These are phyloP conservation scores for Eumacrocentrus americanus DNA, from an alignment of 2,888 invertebrate genomes.

Conservation along the genomic window DNA sequence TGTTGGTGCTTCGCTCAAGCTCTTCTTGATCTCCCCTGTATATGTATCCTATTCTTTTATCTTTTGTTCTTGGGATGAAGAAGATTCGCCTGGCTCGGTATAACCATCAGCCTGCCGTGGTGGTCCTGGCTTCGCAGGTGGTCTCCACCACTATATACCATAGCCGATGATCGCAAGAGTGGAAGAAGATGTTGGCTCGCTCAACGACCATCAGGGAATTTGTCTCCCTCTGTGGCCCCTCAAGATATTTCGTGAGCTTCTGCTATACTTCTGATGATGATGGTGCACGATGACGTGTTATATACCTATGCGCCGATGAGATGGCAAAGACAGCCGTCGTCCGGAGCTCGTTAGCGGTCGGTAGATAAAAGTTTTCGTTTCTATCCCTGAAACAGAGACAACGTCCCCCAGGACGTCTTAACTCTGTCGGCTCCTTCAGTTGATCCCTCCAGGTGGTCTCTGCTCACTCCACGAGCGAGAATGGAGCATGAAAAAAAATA, in stretches of 20 bases:
- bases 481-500: constrained; percentile 13
- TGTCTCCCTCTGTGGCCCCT: neutral
- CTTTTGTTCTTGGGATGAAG: constrained; percentile 21
- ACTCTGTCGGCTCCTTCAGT: neutral
- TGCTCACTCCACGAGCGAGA: neutral
- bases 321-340: neutral
- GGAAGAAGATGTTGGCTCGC: constrained; percentile 8
- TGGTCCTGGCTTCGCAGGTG: constrained; percentile 40
- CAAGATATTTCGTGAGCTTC: too few species aligned
- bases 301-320: neutral
- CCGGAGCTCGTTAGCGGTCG: neutral
- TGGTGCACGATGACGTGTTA: neutral
- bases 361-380: constrained; percentile 4
- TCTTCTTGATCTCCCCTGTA: constrained; percentile 2
- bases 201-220: constrained; percentile 12
- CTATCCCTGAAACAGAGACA: too few species aligned
- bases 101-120: constrained; percentile 30
- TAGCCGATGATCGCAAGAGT: too few species aligned
- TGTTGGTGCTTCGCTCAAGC: constrained; percentile 3
- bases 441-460: neutral
- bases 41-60: constrained; percentile 16
- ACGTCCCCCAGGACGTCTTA: neutral
- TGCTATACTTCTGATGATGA: neutral
- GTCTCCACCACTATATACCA: too few species aligned
- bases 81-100: constrained; percentile 24